These are phyloP conservation scores for Cranoglanis bouderius DNA, from an alignment of 2,113 vertebrate species.

Conservation along the genomic window DNA sequence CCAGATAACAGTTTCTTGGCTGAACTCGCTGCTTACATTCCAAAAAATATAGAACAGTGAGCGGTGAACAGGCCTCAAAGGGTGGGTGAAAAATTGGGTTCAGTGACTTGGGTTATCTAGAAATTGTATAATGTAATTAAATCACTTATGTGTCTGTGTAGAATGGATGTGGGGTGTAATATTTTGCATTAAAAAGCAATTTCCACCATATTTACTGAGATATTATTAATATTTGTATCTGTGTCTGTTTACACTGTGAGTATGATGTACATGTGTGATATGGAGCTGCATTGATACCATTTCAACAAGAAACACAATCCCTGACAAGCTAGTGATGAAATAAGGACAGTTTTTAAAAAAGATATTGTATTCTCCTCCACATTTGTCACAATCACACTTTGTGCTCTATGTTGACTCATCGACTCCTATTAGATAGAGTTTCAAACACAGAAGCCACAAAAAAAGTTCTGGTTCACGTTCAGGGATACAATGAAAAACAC, in stretches of 20 bases:
- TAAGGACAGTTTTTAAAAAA: constrained; percentile 44
- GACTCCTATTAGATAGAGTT: constrained; percentile 41
- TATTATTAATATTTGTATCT: neutral
- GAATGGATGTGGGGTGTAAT: neutral
- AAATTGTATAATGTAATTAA: constrained; percentile 20
- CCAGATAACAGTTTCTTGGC: constrained; percentile 81
- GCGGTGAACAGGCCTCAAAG: constrained; percentile 21
- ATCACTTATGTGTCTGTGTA: neutral
- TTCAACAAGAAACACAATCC: constrained; percentile 31
- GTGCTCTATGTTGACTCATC: constrained; percentile 48
- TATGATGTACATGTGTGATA: neutral
- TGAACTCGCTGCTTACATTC: constrained; percentile 76
- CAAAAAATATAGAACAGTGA: constrained; percentile 63
- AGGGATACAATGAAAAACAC: constrained; percentile 47
- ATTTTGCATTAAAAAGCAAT: neutral
- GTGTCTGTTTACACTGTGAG: constrained; percentile 13
- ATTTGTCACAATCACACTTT: constrained; percentile 52
- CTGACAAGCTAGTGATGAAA: constrained; percentile 39
- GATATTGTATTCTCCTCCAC: constrained; percentile 39
- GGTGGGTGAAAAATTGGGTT: constrained; percentile 8
- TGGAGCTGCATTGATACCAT: constrained; percentile 18
- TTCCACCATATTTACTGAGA: neutral
- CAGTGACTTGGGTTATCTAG: neutral
- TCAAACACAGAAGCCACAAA: constrained; percentile 44
- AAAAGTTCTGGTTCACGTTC: constrained; percentile 43